A percentile compares a stretch with the other conserved stretches of the same genome.
These are phyloP conservation scores for Synanceia verrucosa DNA, from an alignment of 2,797 vertebrate genomes.

Conservation along the genomic window DNA sequence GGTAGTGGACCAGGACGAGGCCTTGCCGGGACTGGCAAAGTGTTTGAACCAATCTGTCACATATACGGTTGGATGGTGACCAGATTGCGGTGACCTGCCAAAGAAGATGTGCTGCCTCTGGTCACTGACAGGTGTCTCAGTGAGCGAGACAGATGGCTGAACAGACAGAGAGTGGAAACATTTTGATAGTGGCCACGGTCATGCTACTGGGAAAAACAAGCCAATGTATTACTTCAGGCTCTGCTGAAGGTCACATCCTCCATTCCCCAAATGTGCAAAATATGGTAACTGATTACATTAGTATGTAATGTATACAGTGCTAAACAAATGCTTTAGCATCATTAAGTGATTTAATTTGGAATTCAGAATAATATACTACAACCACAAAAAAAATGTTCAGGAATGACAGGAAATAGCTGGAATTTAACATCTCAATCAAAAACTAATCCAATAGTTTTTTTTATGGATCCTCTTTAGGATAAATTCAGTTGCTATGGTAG, in stretches of 20 bases:
- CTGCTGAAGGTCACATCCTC: conserved; percentile 38
- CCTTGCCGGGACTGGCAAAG: conserved; percentile 10
- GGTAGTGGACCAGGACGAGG: conserved; percentile 11
- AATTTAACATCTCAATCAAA: too few relatives aligned
- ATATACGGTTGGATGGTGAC: conserved; percentile 30
- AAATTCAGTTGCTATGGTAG: too few relatives aligned
- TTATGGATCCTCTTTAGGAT: too few relatives aligned
- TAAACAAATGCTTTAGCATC: too few relatives aligned
- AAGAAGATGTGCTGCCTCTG: conserved; percentile 31
- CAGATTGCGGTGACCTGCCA: conserved; percentile 37
- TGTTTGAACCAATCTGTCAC: conserved; percentile 39
- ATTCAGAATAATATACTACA: too few relatives aligned
- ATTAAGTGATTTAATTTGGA: too few relatives aligned
- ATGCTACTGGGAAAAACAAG: conserved; percentile 22
- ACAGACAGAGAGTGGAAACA: conserved; percentile 25
- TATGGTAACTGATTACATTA: too few relatives aligned
- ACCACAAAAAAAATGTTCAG: too few relatives aligned
- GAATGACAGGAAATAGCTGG: too few relatives aligned
- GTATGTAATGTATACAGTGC: too few relatives aligned
- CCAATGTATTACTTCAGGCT: not conserved
- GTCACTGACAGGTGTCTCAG: conserved; percentile 49
- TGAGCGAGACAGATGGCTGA: conserved; percentile 36
- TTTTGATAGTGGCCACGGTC: conserved; percentile 31
- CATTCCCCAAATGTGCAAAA: conserved; percentile 3
- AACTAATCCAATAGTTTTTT: too few relatives aligned